Conservation (phyloP, 2,797 vertebrate species). For the Amazonetta brasiliensis region DNA sequence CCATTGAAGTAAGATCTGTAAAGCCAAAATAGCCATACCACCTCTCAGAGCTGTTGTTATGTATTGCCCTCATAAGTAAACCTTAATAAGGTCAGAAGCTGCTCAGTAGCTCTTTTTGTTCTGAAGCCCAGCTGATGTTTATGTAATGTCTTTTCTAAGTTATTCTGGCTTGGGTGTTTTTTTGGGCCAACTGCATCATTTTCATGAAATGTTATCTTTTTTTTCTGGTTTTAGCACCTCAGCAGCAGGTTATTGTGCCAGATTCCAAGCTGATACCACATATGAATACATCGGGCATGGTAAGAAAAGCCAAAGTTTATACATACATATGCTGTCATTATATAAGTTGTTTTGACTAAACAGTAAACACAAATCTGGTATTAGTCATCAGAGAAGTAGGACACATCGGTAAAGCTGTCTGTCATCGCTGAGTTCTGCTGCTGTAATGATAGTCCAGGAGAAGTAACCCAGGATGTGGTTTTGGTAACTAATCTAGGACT, state of each 20-base stretch:
- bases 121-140: not conserved
- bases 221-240: constrained; percentile 82
- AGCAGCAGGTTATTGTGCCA: constrained; percentile 97
- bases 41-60: not conserved
- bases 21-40: not conserved
- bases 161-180: not conserved
- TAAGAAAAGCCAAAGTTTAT: constrained; percentile 74
- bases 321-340: not conserved
- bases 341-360: not conserved
- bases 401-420: not conserved
- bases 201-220: not conserved
- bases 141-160: not conserved
- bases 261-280: constrained; percentile 95
- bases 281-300: constrained; percentile 95
- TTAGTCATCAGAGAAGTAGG: not conserved
- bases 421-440: not conserved
- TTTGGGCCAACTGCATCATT: not conserved
- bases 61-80: not conserved
- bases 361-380: not conserved
- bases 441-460: not conserved
- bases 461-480: not conserved
- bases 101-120: not conserved
- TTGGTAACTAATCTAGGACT: not conserved
- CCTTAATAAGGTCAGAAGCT: not conserved
- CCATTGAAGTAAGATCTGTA: not conserved